Base-by-base conservation (phyloP, 1,140 invertebrate genomes). In the Mactra quadrangularis region DNA sequence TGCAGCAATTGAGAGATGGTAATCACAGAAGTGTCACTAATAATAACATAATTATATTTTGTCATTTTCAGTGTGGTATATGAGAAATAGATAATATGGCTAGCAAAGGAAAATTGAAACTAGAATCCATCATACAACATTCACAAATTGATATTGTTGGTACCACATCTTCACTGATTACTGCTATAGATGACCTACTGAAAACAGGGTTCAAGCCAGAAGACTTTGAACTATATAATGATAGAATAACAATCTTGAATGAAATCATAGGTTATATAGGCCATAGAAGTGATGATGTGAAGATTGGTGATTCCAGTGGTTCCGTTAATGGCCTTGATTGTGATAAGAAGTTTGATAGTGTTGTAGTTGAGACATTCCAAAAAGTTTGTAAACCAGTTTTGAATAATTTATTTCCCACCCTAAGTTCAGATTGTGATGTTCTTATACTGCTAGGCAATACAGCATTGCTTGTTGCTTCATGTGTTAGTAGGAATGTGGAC, bases 381-480 rank as follows among this genome's bases (percentile, higher is more conserved):
- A 59, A 59, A 9, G 29, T 81, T 35, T 81, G 77, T 27, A 15
- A 47, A 1, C 77, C 77, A 22, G 35, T 81, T 27, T 27, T 81
- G 25, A n/a, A 47, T n/a, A 22, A 31, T 47, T 38, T 81, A 33
- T 60, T 45, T 38, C 77, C 77, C 27, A 38, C 77, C 2, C 9
- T 38, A 31, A 62, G 71, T 25, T 60, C 31, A 0, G 45, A 50
- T 15, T 15, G 31, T 4, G 52, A 70, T 17, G 38, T 71, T 3
- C 31, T 53, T 9, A 13, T 55, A 9, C 31, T 81, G 13, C 50
- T 81, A 25, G 66, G 52, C 11, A 29, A 25, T 29, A 25, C 38
- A 31, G 64, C 62, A 31, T 11, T 59, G 22, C 38, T 81, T 11
- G 15, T 45, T 29, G 68, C 77, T 25, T 31, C 29, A 3, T 70